Percentiles rank a stretch among this genome's conserved stretches.
Conservation (phyloP, 2,113 vertebrate species). For the Saccopteryx leptura region DNA sequence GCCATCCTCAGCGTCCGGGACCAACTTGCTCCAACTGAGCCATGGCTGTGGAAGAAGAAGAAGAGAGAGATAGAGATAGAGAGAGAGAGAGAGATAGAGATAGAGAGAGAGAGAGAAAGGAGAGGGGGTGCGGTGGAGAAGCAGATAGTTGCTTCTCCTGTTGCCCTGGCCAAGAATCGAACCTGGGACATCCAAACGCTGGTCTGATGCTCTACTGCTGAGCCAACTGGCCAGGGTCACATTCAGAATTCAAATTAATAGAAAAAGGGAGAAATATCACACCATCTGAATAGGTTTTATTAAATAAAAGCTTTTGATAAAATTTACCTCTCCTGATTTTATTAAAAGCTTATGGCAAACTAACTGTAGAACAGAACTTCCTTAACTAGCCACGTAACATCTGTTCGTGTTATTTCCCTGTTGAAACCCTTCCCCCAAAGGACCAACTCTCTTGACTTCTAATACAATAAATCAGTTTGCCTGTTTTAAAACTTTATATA, state of each 20-base stretch:
- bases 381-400: background rate
- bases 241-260: slow-evolving; percentile 25
- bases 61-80: no score
- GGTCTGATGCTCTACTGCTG: no score
- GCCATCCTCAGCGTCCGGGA: no score
- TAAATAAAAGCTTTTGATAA: background rate
- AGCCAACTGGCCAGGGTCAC: background rate
- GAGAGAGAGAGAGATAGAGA: no score
- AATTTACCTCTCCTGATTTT: background rate
- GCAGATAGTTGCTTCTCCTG: no score
- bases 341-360: background rate
- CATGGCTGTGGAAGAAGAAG: no score
- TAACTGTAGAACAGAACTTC: background rate
- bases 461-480: background rate
- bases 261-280: background rate
- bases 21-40: no score
- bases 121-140: no score
- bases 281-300: background rate
- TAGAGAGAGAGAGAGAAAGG: no score
- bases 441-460: background rate
- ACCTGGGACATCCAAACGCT: no score
- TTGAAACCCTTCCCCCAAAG: background rate
- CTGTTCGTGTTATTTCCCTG: background rate
- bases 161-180: no score
- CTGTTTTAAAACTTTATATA: background rate